Conservation (phyloP, 2,113 vertebrate genomes). For the Capricornis sumatraensis region DNA sequence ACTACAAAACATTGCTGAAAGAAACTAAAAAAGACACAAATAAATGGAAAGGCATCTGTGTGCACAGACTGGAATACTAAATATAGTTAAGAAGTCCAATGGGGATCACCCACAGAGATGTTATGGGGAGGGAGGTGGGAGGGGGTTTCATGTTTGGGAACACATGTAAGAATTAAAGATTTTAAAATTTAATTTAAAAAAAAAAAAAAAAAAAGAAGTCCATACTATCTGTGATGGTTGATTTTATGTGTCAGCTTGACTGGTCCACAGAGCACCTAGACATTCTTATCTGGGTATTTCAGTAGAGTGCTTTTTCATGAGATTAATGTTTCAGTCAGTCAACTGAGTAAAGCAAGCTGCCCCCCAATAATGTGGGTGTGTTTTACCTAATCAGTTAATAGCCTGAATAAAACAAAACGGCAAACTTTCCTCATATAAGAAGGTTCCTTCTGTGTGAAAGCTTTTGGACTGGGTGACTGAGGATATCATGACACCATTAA, state of each 20-base stretch:
- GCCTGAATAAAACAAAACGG: background rate
- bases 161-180: too few species aligned
- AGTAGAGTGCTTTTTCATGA: background rate
- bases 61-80: background rate
- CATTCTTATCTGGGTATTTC: background rate
- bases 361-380: background rate
- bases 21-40: background rate
- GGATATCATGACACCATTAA: background rate
- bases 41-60: background rate
- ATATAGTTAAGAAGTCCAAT: background rate
- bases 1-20: background rate
- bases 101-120: too few species aligned
- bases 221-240: background rate
- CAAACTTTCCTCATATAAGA: background rate
- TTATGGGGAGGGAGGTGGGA: too few species aligned
- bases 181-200: too few species aligned
- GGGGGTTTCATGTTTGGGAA: too few species aligned
- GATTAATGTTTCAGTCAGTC: background rate
- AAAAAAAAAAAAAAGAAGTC: too few species aligned
- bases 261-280: background rate
- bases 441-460: background rate
- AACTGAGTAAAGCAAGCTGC: background rate
- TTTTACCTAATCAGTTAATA: background rate
- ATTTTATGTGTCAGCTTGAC: background rate
- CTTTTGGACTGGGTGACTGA: background rate